These are phyloP conservation scores for Volucella zonaria DNA, from an alignment of 2,888 invertebrate genomes.

Conservation along the genomic window DNA sequence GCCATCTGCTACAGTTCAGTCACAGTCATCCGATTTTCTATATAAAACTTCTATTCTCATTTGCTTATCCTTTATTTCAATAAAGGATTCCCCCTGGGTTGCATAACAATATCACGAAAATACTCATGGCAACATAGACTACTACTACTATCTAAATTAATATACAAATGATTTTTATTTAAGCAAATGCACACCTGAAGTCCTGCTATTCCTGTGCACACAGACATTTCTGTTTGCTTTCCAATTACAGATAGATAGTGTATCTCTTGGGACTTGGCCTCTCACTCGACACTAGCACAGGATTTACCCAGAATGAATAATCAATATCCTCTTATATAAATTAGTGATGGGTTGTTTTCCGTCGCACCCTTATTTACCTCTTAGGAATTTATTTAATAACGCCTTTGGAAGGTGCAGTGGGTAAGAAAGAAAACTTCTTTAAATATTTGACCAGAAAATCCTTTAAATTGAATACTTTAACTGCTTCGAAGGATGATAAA, in stretches of 20 bases:
- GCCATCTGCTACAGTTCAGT: no score
- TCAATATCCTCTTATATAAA: constrained; percentile 31
- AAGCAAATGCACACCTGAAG: constrained; percentile 48
- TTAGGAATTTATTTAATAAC: constrained; percentile 45
- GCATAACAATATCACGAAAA: no score
- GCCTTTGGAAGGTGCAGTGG: neutral
- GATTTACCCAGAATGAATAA: constrained; percentile 41
- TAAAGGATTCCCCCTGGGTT: no score
- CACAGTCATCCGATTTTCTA: no score
- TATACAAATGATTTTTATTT: constrained; percentile 38
- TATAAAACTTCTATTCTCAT: no score
- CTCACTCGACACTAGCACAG: constrained; percentile 40
- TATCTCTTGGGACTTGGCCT: constrained; percentile 28
- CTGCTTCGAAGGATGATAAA: no score
- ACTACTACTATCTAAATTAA: neutral
- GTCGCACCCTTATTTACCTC: constrained; percentile 55
- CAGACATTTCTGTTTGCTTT: constrained; percentile 45
- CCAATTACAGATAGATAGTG: constrained; percentile 58
- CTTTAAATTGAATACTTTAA: no score
- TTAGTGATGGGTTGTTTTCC: constrained; percentile 24
- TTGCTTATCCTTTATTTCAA: no score
- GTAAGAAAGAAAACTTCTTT: neutral
- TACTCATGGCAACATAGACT: no score
- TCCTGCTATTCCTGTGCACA: constrained; percentile 18
- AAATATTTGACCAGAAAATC: no score